Evolutionary conservation across 2,797 vertebrate genomes (phyloP).

Genomic region (Yasuhikotakia modesta): DNA sequence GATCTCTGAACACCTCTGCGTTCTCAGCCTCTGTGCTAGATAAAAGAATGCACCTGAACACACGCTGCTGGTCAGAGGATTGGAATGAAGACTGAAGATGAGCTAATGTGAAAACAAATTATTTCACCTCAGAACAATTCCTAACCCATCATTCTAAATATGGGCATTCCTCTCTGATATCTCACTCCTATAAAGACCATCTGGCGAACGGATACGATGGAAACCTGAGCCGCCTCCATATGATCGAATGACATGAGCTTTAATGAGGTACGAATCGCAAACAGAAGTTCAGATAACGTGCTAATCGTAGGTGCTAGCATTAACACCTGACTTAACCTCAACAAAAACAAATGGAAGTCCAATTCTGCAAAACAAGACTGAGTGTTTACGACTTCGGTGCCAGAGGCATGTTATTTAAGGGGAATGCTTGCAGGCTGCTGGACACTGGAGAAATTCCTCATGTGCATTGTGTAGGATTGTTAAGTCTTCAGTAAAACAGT

Average conservation of each 20-base stretch:
- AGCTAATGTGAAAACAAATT: conserved; percentile 52
- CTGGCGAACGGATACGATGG: not conserved
- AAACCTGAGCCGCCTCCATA: conserved; percentile 15
- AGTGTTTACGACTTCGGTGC: conserved; percentile 45
- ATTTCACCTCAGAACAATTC: conserved; percentile 49
- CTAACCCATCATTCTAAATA: conserved; percentile 36
- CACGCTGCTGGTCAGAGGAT: conserved; percentile 42
- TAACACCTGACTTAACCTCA: not conserved
- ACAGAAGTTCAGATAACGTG: not conserved
- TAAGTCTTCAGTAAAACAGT: conserved; percentile 72
- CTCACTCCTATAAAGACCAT: conserved; percentile 9
- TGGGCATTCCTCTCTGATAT: conserved; percentile 36
- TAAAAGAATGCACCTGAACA: conserved; percentile 53
- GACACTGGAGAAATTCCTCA: conserved; percentile 72
- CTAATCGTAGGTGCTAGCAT: not conserved
- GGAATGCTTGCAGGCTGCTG: conserved; percentile 60
- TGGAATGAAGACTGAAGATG: conserved; percentile 49
- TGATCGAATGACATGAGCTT: conserved; percentile 2
- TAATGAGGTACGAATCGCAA: not conserved
- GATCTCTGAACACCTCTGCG: conserved; percentile 45
- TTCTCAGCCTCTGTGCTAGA: conserved; percentile 43
- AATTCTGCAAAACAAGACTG: conserved; percentile 15
- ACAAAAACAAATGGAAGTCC: not conserved
- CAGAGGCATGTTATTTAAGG: conserved; percentile 42
- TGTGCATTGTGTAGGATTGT: conserved; percentile 62